These are phyloP conservation scores for Pollimyrus isidori DNA, from an alignment of 2,113 vertebrate genomes.

Conservation along the genomic window DNA sequence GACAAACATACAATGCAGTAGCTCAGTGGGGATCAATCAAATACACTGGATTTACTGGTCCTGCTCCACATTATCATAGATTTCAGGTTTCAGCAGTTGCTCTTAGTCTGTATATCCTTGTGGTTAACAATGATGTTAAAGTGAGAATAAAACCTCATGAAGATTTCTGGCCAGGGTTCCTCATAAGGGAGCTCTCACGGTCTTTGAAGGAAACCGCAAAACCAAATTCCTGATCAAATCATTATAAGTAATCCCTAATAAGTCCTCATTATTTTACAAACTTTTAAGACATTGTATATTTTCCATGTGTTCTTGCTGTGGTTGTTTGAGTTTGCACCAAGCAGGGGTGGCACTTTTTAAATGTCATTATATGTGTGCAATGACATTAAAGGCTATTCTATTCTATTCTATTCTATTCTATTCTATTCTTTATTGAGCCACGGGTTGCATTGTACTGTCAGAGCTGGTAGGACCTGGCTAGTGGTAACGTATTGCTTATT, in stretches of 20 bases:
- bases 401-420: background rate
- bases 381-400: background rate
- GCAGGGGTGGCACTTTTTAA: background rate
- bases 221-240: background rate
- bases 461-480: background rate
- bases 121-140: background rate
- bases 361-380: background rate
- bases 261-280: background rate
- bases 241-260: background rate
- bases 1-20: background rate
- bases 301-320: background rate
- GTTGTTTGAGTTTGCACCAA: background rate
- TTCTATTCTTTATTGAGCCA: background rate
- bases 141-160: background rate
- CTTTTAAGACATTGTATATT: background rate
- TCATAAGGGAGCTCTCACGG: background rate
- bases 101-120: background rate
- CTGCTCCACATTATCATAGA: background rate
- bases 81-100: background rate
- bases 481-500: background rate
- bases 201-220: background rate
- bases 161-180: background rate
- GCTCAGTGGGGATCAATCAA: background rate
- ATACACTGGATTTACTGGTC: background rate
- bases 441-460: background rate